A percentile compares a stretch with the other conserved stretches of the same genome.
These are phyloP conservation scores for Xylocopa sonorina DNA, from an alignment of 1,140 invertebrate species.

Conservation along the genomic window DNA sequence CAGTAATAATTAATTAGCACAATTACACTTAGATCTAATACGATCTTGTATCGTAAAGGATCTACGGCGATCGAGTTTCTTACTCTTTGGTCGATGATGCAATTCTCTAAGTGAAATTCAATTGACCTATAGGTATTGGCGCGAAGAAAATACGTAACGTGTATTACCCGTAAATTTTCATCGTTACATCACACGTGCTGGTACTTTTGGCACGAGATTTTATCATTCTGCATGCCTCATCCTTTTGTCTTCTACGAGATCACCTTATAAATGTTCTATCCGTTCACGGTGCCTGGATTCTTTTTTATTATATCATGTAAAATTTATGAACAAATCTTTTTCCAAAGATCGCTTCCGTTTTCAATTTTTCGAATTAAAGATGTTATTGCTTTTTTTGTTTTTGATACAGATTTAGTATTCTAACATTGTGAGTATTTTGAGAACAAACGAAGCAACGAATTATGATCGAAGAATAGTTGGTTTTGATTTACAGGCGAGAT, in stretches of 20 bases:
- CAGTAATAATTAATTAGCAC: too few species aligned
- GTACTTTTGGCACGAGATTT: conserved; percentile 49
- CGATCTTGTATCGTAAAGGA: not conserved
- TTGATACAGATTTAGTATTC: not conserved
- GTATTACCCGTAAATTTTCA: conserved; percentile 39
- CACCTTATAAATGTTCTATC: not conserved
- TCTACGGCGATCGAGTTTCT: not conserved
- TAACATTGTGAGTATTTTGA: too few species aligned
- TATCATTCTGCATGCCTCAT: conserved; percentile 13
- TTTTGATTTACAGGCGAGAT: not conserved
- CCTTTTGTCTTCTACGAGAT: conserved; percentile 1
- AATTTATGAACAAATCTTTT: not conserved
- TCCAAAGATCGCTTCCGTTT: not conserved
- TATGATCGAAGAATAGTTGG: not conserved
- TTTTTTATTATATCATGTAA: not conserved
- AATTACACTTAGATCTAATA: too few species aligned
- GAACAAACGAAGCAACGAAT: not conserved
- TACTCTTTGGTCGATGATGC: not conserved
- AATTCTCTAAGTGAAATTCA: conserved; percentile 14
- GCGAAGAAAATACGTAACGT: conserved; percentile 10
- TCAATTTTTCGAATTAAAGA: too few species aligned
- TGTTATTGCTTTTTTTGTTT: not conserved
- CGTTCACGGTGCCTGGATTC: too few species aligned
- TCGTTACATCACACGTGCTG: conserved; percentile 53
- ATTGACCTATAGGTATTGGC: not conserved